A percentile compares a stretch with the other conserved stretches of the same genome.
Evolutionary conservation across 2,113 vertebrate genomes (phyloP).

Genomic region (Neoarius graeffei): DNA sequence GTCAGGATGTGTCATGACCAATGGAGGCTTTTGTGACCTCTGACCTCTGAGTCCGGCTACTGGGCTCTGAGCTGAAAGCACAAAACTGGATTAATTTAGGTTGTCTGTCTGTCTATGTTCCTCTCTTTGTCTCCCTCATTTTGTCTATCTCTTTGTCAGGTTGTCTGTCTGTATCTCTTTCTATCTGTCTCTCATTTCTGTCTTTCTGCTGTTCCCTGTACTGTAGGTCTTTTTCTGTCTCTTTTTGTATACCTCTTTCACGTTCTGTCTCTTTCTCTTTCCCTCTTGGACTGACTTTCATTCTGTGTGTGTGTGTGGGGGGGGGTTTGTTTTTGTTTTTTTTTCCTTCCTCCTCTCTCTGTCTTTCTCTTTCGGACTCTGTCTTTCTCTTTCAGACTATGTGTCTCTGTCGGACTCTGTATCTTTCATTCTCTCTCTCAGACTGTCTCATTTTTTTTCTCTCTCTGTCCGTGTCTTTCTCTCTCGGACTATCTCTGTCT

Average conservation of each 20-base stretch:
- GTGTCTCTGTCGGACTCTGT: too few relatives aligned
- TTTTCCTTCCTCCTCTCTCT: too few relatives aligned
- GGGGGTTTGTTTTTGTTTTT: too few relatives aligned
- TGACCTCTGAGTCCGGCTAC: conserved; percentile 25
- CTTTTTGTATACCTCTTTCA: neutral
- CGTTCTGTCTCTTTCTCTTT: neutral
- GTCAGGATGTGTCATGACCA: conserved; percentile 42
- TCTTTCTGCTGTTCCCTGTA: too few relatives aligned
- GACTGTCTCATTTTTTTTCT: too few relatives aligned
- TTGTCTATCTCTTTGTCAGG: neutral
- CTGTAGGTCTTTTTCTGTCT: neutral
- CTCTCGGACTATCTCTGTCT: too few relatives aligned
- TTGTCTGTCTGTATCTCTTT: neutral
- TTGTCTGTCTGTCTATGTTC: neutral
- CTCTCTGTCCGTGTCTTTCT: too few relatives aligned
- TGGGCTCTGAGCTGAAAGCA: neutral
- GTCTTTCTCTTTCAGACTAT: too few relatives aligned
- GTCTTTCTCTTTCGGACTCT: too few relatives aligned
- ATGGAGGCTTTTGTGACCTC: conserved; percentile 34
- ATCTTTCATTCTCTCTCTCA: too few relatives aligned
- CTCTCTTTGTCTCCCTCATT: neutral
- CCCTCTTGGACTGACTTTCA: neutral
- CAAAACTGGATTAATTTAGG: neutral
- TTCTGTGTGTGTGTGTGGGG: too few relatives aligned
- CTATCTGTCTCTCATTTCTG: neutral